Evolutionary conservation across 2,888 invertebrate species (phyloP).

Genomic region (Epirrhoe alternata): DNA sequence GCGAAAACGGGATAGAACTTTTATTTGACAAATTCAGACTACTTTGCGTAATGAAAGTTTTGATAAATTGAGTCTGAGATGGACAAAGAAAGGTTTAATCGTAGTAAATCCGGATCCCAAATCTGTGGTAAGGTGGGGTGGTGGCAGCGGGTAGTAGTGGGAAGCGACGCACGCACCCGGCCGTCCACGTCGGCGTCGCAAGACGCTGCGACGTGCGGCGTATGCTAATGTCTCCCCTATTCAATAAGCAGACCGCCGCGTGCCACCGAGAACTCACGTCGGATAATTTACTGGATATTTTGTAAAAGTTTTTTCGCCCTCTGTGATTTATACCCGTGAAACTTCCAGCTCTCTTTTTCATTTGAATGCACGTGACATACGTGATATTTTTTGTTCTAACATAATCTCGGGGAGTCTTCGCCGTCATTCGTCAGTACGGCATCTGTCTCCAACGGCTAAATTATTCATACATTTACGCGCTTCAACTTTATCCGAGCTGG

Average conservation of each 20-base stretch:
- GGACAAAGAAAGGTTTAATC: conserved; percentile 6
- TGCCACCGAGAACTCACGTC: conserved; percentile 84
- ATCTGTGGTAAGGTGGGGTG: conserved; percentile 9
- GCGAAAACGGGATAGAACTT: conserved; percentile 67
- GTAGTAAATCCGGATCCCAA: conserved; percentile 13
- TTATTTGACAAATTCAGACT: conserved; percentile 43
- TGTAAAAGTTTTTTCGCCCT: conserved; percentile 85
- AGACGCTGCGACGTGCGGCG: conserved; percentile 78
- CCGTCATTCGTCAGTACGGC: conserved; percentile 76
- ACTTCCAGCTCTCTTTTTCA: conserved; percentile 84
- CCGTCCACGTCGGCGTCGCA: conserved; percentile 56
- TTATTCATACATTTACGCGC: conserved; percentile 83
- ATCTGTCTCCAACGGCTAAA: conserved; percentile 78
- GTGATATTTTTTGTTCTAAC: conserved; percentile 82
- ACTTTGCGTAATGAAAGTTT: conserved; percentile 10
- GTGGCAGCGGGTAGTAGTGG: conserved; percentile 22
- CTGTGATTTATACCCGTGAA: conserved; percentile 84
- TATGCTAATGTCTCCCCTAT: conserved; percentile 83
- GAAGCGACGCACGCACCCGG: conserved; percentile 43
- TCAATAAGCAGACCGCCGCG: conserved; percentile 85
- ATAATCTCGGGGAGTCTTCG: conserved; percentile 76
- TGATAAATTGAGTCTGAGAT: conserved; percentile 19
- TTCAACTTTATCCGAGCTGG: conserved; percentile 70
- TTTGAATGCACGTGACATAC: conserved; percentile 85
- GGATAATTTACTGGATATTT: conserved; percentile 86